A percentile compares a stretch with the other conserved stretches of the same genome.
These are phyloP conservation scores for Helicoverpa assulta DNA, from an alignment of 2,888 invertebrate genomes.

Conservation along the genomic window DNA sequence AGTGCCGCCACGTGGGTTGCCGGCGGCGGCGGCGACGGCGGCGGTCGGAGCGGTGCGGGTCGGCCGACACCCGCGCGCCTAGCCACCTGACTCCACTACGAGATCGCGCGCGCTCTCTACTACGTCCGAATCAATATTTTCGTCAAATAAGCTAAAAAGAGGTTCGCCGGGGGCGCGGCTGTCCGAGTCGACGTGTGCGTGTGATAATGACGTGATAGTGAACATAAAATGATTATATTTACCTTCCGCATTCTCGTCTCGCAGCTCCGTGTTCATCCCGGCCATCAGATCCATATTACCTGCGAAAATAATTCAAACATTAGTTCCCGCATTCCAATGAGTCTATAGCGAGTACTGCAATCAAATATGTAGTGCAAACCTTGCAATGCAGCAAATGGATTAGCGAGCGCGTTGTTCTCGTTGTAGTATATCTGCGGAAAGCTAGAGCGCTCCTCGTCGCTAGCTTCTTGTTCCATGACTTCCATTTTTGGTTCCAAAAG, in stretches of 20 bases:
- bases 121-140: constrained; percentile 66
- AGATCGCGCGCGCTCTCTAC: constrained; percentile 83
- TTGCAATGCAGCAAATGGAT: constrained; percentile 87
- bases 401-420: constrained; percentile 85
- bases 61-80: constrained; percentile 88
- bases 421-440: constrained; percentile 84
- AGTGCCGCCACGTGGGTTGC: constrained; percentile 34
- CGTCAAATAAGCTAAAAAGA: constrained; percentile 65
- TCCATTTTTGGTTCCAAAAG: constrained; percentile 92
- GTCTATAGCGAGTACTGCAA: constrained; percentile 16
- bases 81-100: constrained; percentile 75
- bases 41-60: constrained; percentile 65
- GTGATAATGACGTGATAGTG: constrained; percentile 85
- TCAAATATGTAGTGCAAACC: constrained; percentile 67
- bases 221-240: constrained; percentile 73
- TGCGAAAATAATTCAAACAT: constrained; percentile 61
- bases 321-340: constrained; percentile 19
- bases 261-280: constrained; percentile 83
- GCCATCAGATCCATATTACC: constrained; percentile 88
- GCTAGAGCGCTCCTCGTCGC: constrained; percentile 91
- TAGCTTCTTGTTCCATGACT: constrained; percentile 92
- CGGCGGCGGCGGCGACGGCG: constrained; percentile 53
- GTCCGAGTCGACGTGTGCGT: constrained; percentile 89
- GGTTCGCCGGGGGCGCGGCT: constrained; percentile 90
- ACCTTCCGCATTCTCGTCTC: constrained; percentile 88